Evolutionary conservation across 2,888 invertebrate species (phyloP), one percentile per base, ranked within the genome.

Genomic region (Phyllotreta cruciferae): DNA sequence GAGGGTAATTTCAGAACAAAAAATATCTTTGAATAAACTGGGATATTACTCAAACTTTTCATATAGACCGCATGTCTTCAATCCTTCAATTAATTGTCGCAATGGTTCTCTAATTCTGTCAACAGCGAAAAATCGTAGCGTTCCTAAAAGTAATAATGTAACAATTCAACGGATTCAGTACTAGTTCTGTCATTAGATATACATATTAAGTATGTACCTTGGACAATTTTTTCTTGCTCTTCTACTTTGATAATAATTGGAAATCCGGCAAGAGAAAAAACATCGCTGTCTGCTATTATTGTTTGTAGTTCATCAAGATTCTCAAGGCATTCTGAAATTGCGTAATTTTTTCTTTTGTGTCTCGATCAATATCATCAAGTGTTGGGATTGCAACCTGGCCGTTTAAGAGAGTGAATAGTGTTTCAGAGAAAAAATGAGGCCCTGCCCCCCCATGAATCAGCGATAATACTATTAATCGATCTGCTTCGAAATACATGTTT

Each of bases 361-460:
- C 38, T 56, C 10, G 49, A 55, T 62, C 49, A 42, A 42, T 9
- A 9, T 65, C 63, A 37, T 65, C 62, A 36, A 65, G 44, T 47
- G 50, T 60, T 13, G 56, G 60, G 35, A 45, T 41, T 45, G 38
- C 49, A 56, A 54, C 45, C 39, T 49, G n/a, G 37, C 41, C 37
- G 49, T 47, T 39, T 36, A 67, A 52, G n/a, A 56, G 14, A 36
- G 34, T 53, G 42, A 66, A 47, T 68, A 38, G 60, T 57, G 55
- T 63, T 64, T 54, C 37, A 58, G 61, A 56, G n/a, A 70, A 66
- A 61, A 70, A 70, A 53, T 66, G 54, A 34, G 66, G 64, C 14
- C 68, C 60, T 39, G 65, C 56, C 49, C 63, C 70, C 10, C 70
- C 67, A 61, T 70, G 70, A 36, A 68, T 56, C 47, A 70, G 35